Conservation (phyloP, 2,797 vertebrate species). For the Lepus oiostolus region DNA sequence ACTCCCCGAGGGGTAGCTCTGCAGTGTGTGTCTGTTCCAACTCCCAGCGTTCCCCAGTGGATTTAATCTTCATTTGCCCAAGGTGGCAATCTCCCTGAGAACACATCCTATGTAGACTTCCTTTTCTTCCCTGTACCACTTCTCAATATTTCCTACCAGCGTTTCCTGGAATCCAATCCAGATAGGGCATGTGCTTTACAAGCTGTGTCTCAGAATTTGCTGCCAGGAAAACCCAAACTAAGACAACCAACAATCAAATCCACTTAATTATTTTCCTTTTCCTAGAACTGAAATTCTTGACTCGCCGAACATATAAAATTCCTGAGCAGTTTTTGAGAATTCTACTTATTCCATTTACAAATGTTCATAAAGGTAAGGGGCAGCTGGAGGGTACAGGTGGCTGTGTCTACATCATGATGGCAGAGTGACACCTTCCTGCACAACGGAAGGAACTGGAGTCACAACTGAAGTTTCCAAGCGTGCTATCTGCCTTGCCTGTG, state of each 20-base stretch:
- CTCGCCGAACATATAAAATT: background rate
- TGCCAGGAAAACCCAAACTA: conserved; percentile 31
- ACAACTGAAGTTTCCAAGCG: background rate
- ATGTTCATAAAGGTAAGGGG: background rate
- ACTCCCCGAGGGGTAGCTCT: background rate
- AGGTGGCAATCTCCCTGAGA: background rate
- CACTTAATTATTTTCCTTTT: conserved; percentile 25
- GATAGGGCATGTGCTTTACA: background rate
- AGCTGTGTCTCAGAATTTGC: background rate
- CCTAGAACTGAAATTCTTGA: background rate
- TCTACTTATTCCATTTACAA: background rate
- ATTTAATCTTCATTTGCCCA: background rate
- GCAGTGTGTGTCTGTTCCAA: background rate
- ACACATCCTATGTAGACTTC: background rate
- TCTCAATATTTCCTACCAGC: background rate
- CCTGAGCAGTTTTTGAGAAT: background rate
- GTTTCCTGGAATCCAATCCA: conserved; percentile 9
- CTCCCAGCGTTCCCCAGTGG: background rate
- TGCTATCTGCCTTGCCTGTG: background rate
- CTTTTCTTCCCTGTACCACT: background rate
- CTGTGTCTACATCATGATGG: background rate
- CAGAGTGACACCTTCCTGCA: background rate
- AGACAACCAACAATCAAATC: background rate
- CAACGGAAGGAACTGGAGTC: background rate
- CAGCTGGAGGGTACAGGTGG: background rate